These are phyloP conservation scores for Tringa solitaria DNA, from an alignment of 2,113 vertebrate species.

Conservation along the genomic window DNA sequence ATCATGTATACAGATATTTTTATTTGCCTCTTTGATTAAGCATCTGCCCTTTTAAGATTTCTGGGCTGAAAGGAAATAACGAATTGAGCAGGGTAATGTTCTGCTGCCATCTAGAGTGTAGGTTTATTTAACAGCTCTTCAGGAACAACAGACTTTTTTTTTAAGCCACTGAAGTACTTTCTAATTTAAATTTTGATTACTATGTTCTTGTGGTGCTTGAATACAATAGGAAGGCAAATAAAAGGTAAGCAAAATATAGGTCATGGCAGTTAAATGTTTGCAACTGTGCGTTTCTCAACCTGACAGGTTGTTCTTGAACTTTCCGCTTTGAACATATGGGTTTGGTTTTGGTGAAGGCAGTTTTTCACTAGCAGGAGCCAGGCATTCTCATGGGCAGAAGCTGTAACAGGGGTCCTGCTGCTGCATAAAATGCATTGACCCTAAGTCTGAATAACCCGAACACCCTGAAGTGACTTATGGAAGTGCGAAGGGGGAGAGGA, in stretches of 20 bases:
- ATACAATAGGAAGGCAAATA: neutral
- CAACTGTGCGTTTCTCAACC: neutral
- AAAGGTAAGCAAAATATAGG: neutral
- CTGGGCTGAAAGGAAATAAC: neutral
- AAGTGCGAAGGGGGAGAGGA: neutral
- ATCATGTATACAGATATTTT: neutral
- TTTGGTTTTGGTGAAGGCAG: neutral
- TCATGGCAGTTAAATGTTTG: neutral
- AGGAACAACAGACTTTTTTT: neutral
- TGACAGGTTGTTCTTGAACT: neutral
- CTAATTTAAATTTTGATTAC: neutral
- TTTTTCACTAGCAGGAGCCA: neutral
- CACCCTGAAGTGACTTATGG: neutral
- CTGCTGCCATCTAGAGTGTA: slow-evolving; percentile 66
- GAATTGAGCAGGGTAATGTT: neutral
- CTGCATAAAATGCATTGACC: neutral
- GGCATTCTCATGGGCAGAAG: neutral
- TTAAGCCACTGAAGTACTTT: neutral
- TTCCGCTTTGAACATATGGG: neutral
- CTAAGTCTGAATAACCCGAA: rapidly evolving
- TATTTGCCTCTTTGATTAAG: neutral
- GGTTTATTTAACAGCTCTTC: neutral
- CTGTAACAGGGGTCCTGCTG: neutral
- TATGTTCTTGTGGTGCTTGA: neutral
- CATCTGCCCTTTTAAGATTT: neutral